Evolutionary conservation across 2,888 invertebrate species (phyloP), one percentile per base, ranked within the genome.

Genomic region (Aphidoletes aphidimyza): DNA sequence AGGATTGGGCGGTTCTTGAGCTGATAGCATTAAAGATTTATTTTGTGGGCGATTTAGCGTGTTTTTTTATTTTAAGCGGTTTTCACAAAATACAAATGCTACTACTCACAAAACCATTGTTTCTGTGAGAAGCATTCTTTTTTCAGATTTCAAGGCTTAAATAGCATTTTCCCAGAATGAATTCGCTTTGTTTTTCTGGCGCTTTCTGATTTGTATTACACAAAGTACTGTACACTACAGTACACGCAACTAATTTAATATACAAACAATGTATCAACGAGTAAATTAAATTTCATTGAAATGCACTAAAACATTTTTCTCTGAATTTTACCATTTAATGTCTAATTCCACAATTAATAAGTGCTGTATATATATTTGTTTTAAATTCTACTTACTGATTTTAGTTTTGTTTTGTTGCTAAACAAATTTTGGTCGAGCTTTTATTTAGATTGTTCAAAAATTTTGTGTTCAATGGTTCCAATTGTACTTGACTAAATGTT

Each of bases 281-380:
- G 54, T 47, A 39, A 39, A 39, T 19, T n/a, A 47, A 47, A 22
- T 26, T n/a, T 0, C 26, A 69, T 69, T 69, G 69, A 30, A 69
- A 69, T 30, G 30, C 69, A 69, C 26, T 34, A 30, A 30, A 69
- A 69, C 69, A 69, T 30, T 69, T 69, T 69, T 69, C 69, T 69
- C 69, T 69, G 69, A 8, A 3, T 30, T 19, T 69, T 69, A 26
- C 26, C 69, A n/a, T n/a, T n/a, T n/a, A n/a, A n/a, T n/a, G n/a
- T n/a, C 69, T 30, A 69, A 69, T 69, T 69, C 30, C n/a, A n/a
- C n/a, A n/a, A n/a, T n/a, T 30, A 30, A 22, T 54, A 8, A 42
- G 9, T 54, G 54, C 5, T 54, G 14, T n/a, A 19, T 8, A 11
- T 3, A 2, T 11, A 54, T 17, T 54, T 26, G n/a, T 54, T 8